Evolutionary conservation across 2,797 vertebrate genomes (phyloP), one percentile per base, ranked within the genome.

Genomic region (Semaprochilodus insignis): DNA sequence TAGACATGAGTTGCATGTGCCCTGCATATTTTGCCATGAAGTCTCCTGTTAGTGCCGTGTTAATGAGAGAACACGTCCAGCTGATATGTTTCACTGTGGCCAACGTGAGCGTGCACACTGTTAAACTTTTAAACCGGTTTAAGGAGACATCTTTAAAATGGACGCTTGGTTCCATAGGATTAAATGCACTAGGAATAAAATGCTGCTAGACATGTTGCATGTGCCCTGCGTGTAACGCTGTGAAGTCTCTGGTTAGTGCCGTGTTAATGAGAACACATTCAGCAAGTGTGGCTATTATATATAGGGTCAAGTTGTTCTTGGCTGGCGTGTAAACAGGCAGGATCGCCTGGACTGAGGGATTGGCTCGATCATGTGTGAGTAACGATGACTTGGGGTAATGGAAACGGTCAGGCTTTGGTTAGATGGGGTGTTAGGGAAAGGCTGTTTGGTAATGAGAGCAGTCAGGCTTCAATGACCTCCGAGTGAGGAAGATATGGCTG

Each of bases 401-500:
- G 84, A 89, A 80, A 83, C 85, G 83, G 83, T 90, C 85, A 87
- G 86, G 80, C 82, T 77, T 78, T 82, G 87, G 88, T 90, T 87
- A 83, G 85, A 89, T 88, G 78, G 87, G 88, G 91, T 88, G 85
- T 91, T 84, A 76, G 86, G 71, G 88, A 85, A 89, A 80, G 90
- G 88, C 84, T 78, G 88, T 89, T 87, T 83, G 88, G 83, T 89
- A 90, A 92, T 90, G 91, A 90, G 87, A 87, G 90, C 77, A 78
- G 88, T 91, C 90, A 88, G 75, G 91, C 89, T 86, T 89, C 88
- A 79, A 85, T 88, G 91, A 91, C 91, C 89, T 77, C 74, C 51
- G 55, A 63, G 85, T 82, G 89, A 72, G 84, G 81, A 74, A 85
- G 85, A 81, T 54, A 55, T 87, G 36, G 83, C 85, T 19, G 52